A percentile compares a stretch with the other conserved stretches of the same genome.
Conservation (phyloP, 37 sponge, comb jelly and placozoan species). For the Trichoplax adhaerens region DNA sequence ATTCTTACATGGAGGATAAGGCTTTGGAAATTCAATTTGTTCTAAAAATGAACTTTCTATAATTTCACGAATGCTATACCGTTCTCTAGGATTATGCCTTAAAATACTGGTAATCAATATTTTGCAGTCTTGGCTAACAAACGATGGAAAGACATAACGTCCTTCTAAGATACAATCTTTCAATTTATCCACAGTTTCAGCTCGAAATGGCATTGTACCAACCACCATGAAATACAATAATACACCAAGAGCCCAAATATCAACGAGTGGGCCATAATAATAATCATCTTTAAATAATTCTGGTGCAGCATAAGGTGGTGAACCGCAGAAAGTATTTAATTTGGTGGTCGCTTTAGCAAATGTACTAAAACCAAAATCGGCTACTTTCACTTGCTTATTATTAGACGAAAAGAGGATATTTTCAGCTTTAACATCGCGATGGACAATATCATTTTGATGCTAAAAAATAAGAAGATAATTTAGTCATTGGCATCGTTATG, state of each 20-base stretch:
- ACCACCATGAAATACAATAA: constrained; percentile 53
- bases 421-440: constrained; percentile 72
- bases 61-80: too few relatives aligned
- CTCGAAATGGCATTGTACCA: constrained; percentile 49
- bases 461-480: neutral
- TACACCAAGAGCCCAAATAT: constrained; percentile 70
- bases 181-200: constrained; percentile 29
- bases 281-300: constrained; percentile 54
- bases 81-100: too few relatives aligned
- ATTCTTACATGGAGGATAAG: too few relatives aligned
- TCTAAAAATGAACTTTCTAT: too few relatives aligned
- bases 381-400: constrained; percentile 32
- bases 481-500: too few relatives aligned
- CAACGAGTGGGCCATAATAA: constrained; percentile 47
- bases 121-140: constrained; percentile 9
- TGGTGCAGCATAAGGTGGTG: constrained; percentile 78
- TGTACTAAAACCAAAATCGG: constrained; percentile 80
- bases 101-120: neutral
- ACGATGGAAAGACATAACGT: constrained; percentile 26
- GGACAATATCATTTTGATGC: constrained; percentile 46
- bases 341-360: constrained; percentile 2
- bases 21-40: too few relatives aligned
- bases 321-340: constrained; percentile 69
- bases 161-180: constrained; percentile 45
- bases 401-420: constrained; percentile 51